phyloP scores from a whole-genome alignment of 1,140 invertebrate genomes.

The Pseudobourletiella spinata region DNA sequence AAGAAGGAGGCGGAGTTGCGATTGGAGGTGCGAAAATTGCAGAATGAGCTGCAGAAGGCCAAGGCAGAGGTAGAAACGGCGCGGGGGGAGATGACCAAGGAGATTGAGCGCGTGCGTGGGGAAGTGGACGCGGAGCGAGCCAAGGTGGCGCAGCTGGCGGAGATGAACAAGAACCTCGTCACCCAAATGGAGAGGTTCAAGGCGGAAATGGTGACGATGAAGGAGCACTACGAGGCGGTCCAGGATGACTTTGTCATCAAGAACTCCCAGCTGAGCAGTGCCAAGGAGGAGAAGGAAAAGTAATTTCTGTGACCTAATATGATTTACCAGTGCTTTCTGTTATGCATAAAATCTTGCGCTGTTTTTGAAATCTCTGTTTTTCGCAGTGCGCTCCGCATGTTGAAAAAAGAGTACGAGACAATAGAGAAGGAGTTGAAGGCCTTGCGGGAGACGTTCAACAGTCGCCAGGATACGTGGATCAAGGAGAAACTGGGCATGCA shows the following conservation, averaged over 20 bases:
- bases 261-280: conserved; percentile 45
- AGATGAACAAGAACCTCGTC: conserved; percentile 33
- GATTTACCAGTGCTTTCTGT: background rate
- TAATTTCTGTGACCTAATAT: conserved; percentile 39
- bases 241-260: conserved; percentile 39
- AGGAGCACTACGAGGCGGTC: conserved; percentile 50
- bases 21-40: conserved; percentile 47
- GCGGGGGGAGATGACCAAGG: conserved; percentile 26
- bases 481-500: conserved; percentile 63
- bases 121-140: conserved; percentile 42
- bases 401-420: conserved; percentile 50
- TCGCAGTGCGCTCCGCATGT: conserved; percentile 22
- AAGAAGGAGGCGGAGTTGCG: conserved; percentile 47
- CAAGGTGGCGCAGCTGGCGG: conserved; percentile 17
- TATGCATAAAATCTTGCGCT: background rate
- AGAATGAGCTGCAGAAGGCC: conserved; percentile 29
- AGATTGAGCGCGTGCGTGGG: conserved; percentile 40
- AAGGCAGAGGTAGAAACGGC: conserved; percentile 34
- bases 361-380: background rate
- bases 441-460: conserved; percentile 57
- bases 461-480: conserved; percentile 58
- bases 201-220: conserved; percentile 48
- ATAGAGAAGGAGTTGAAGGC: conserved; percentile 56
- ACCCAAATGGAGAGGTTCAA: conserved; percentile 47
- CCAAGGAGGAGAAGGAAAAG: conserved; percentile 49